Evolutionary conservation across 1,140 invertebrate genomes (phyloP).

Genomic region (Ctenoplectra terminalis): DNA sequence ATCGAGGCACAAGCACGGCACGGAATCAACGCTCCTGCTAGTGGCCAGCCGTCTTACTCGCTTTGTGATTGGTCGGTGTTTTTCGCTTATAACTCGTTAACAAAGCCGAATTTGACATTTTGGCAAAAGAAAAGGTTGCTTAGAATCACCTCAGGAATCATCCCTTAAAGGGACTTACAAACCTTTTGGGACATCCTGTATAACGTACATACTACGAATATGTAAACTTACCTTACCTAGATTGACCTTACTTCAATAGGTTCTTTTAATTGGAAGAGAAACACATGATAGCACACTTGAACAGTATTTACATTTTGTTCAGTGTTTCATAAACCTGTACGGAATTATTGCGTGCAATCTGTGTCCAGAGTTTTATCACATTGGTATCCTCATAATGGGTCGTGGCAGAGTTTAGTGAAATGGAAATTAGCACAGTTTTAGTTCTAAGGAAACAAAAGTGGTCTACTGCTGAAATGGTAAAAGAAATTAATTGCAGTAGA

Average conservation of each 20-base stretch:
- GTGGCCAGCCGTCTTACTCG: no score
- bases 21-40: no score
- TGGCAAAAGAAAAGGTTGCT: no score
- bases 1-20: no score
- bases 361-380: background rate
- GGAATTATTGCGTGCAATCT: background rate
- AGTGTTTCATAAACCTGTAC: slow-evolving; percentile 2
- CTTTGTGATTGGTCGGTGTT: no score
- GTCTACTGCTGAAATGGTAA: slow-evolving; percentile 10
- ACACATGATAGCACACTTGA: slow-evolving; percentile 4
- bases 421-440: slow-evolving; percentile 14
- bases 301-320: slow-evolving; percentile 7
- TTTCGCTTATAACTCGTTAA: no score
- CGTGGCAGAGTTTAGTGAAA: background rate
- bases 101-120: no score
- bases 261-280: background rate
- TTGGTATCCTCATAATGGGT: background rate
- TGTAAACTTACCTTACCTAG: no score
- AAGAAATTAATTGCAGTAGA: background rate
- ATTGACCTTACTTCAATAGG: background rate
- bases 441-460: slow-evolving; percentile 8
- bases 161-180: no score
- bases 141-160: no score
- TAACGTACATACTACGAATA: background rate
- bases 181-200: no score